These are phyloP conservation scores for Morpho helenor DNA, from an alignment of 2,888 invertebrate genomes.

Conservation along the genomic window DNA sequence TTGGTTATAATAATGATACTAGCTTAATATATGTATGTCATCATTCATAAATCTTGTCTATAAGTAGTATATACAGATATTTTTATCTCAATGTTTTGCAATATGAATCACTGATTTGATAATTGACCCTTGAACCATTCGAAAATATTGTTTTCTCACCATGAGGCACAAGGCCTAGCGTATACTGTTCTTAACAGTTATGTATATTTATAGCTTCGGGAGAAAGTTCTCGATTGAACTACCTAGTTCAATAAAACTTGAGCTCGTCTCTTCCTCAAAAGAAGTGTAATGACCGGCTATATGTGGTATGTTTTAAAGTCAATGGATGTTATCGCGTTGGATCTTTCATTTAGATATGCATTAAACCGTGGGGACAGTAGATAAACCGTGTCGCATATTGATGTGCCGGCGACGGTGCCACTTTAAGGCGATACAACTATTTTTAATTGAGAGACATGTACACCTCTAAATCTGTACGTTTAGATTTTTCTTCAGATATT, in stretches of 20 bases:
- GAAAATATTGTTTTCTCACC: neutral
- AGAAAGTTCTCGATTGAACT: constrained; percentile 31
- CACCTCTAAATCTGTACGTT: constrained; percentile 60
- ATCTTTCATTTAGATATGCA: constrained; percentile 75
- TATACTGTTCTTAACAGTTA: constrained; percentile 11
- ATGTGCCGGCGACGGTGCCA: constrained; percentile 47
- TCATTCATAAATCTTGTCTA: too few relatives aligned
- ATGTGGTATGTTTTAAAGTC: constrained; percentile 60
- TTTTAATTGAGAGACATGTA: constrained; percentile 54
- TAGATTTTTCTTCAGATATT: constrained; percentile 56
- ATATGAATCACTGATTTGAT: neutral
- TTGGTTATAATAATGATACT: too few relatives aligned
- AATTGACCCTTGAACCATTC: neutral
- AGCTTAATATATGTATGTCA: too few relatives aligned
- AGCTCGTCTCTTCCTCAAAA: constrained; percentile 52
- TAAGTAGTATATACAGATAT: too few relatives aligned
- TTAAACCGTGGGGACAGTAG: constrained; percentile 67
- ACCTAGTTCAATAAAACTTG: constrained; percentile 53
- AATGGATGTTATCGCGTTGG: constrained; percentile 70
- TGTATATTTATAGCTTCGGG: constrained; percentile 29
- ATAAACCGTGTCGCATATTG: constrained; percentile 66
- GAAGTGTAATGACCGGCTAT: constrained; percentile 59
- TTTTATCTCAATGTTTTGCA: too few relatives aligned
- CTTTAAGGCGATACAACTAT: constrained; percentile 51
- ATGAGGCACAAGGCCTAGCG: neutral